Conservation (phyloP, 2,888 invertebrate genomes). For the Drosophila cracens region DNA sequence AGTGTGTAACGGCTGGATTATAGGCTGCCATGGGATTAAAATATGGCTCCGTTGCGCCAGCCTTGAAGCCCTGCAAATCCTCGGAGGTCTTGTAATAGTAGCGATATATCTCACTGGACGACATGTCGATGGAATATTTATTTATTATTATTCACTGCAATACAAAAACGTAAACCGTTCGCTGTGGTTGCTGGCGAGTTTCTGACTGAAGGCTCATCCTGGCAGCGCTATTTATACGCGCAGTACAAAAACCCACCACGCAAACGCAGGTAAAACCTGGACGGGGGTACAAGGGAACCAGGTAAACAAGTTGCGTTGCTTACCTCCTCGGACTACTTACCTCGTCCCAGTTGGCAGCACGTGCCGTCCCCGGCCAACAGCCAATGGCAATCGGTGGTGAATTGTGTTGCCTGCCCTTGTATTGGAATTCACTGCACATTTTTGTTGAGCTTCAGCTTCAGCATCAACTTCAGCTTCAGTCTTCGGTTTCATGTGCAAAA, state of each 20-base stretch:
- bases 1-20: slow-evolving; percentile 73
- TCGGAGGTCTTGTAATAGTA: slow-evolving; percentile 84
- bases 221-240: slow-evolving; percentile 78
- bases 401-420: slow-evolving; percentile 33
- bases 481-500: slow-evolving; percentile 49
- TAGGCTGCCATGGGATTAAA: slow-evolving; percentile 84
- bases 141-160: not conserved
- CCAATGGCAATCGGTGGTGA: slow-evolving; percentile 83
- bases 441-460: slow-evolving; percentile 34
- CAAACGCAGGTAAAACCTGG: slow-evolving; percentile 53
- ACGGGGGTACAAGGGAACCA: slow-evolving; percentile 36
- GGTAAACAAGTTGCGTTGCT: slow-evolving; percentile 70
- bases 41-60: slow-evolving; percentile 73
- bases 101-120: slow-evolving; percentile 85
- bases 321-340: slow-evolving; percentile 14
- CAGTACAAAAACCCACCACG: slow-evolving; percentile 63
- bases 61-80: slow-evolving; percentile 83
- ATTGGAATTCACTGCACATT: slow-evolving; percentile 20
- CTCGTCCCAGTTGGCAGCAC: slow-evolving; percentile 72
- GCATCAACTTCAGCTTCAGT: slow-evolving; percentile 11
- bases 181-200: slow-evolving; percentile 67
- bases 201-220: slow-evolving; percentile 72
- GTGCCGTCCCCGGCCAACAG: slow-evolving; percentile 72
- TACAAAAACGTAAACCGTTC: slow-evolving; percentile 46
- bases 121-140: slow-evolving; percentile 62